Conservation (phyloP, 2,113 vertebrate species). For the Desmodus rotundus region DNA sequence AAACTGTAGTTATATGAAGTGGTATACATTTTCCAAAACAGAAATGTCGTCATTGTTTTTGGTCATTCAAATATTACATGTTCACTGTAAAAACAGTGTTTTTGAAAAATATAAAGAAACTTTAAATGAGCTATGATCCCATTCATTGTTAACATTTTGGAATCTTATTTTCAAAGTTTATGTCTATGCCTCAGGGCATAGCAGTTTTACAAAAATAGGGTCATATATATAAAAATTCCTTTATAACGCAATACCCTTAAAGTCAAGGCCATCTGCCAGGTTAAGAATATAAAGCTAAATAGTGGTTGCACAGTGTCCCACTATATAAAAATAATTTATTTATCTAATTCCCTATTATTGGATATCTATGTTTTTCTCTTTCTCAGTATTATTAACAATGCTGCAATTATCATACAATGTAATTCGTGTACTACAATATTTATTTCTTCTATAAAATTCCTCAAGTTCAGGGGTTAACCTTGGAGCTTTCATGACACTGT, state of each 20-base stretch:
- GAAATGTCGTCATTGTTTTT: background rate
- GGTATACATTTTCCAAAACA: background rate
- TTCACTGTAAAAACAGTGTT: background rate
- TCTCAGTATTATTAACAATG: slow-evolving; percentile 12
- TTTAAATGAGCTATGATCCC: background rate
- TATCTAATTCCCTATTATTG: background rate
- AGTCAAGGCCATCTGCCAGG: background rate
- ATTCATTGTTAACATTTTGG: slow-evolving; percentile 19
- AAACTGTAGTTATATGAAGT: background rate
- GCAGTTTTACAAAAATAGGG: background rate
- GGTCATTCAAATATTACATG: slow-evolving; percentile 10
- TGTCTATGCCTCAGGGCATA: background rate
- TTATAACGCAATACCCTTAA: background rate
- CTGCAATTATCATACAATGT: background rate
- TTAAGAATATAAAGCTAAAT: background rate
- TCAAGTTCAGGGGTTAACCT: background rate
- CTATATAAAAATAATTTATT: background rate
- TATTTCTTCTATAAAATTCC: slow-evolving; percentile 46
- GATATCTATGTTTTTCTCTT: background rate
- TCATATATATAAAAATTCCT: background rate
- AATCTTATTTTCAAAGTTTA: slow-evolving; percentile 21
- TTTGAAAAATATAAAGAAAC: background rate
- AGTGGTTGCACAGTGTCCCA: background rate
- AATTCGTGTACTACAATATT: background rate
- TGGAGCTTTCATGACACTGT: background rate